These are phyloP conservation scores for Erethizon dorsatum DNA, from an alignment of 2,797 vertebrate genomes.

Conservation along the genomic window DNA sequence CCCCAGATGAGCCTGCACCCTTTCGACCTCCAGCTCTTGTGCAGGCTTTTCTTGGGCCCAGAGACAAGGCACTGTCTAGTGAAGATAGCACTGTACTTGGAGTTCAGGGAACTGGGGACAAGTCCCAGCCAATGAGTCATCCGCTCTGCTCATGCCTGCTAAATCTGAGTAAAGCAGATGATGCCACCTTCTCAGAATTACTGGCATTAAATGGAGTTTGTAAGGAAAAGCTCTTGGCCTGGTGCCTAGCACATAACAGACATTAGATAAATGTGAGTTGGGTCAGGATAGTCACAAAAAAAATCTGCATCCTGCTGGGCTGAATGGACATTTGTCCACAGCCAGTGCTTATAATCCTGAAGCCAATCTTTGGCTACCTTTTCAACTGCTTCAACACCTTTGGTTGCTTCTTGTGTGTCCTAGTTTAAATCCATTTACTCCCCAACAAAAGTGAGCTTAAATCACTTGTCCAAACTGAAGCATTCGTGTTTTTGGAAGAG, in stretches of 20 bases:
- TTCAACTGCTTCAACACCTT: conserved; percentile 33
- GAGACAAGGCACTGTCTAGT: not conserved
- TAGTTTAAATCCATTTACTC: conserved; percentile 60
- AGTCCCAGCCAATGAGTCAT: not conserved
- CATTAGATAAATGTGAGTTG: conserved; percentile 15
- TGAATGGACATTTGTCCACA: not conserved
- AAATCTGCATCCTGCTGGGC: conserved; percentile 25
- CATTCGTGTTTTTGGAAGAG: not conserved
- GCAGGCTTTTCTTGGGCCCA: conserved; percentile 7
- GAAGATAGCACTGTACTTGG: not conserved
- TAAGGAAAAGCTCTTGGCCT: conserved; percentile 59
- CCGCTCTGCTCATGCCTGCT: not conserved
- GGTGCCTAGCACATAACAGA: conserved; percentile 19
- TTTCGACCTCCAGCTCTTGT: not conserved
- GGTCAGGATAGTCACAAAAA: conserved; percentile 20
- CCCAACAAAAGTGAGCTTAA: not conserved
- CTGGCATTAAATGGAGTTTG: conserved; percentile 49
- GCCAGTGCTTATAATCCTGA: conserved; percentile 9
- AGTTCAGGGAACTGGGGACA: not conserved
- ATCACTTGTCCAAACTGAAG: conserved; percentile 39
- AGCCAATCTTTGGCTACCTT: conserved; percentile 48
- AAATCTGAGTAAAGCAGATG: not conserved
- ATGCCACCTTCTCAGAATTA: not conserved
- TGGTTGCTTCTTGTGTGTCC: conserved; percentile 26
- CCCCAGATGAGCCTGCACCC: not conserved